A percentile compares a stretch with the other conserved stretches of the same genome.
These are phyloP conservation scores for Hyaena hyaena DNA, from an alignment of 2,113 vertebrate species.

Conservation along the genomic window DNA sequence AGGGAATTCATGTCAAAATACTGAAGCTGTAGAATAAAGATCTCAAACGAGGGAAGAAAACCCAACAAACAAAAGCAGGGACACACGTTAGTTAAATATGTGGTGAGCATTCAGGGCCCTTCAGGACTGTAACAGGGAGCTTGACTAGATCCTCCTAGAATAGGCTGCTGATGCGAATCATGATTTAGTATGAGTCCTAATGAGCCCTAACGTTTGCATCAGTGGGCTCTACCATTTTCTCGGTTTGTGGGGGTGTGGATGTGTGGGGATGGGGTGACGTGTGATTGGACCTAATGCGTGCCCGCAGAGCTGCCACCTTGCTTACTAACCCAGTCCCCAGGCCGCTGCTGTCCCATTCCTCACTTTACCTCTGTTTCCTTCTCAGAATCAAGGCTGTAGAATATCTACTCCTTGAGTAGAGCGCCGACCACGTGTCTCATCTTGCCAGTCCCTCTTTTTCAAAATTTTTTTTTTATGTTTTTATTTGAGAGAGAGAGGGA, in stretches of 20 bases:
- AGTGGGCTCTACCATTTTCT: background rate
- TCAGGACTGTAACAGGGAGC: background rate
- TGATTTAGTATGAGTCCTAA: background rate
- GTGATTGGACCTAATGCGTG: background rate
- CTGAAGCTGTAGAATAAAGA: too few species aligned
- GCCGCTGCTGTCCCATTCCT: background rate
- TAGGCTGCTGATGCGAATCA: background rate
- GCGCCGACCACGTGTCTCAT: background rate
- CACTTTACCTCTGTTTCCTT: constrained; percentile 3
- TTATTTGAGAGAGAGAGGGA: too few species aligned
- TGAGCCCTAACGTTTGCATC: background rate
- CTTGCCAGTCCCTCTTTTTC: background rate
- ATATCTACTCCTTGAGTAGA: background rate
- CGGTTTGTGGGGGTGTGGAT: background rate
- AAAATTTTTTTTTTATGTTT: too few species aligned
- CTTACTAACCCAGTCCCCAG: background rate
- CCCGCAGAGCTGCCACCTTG: background rate
- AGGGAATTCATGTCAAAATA: too few species aligned
- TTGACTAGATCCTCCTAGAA: background rate
- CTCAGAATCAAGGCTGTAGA: background rate
- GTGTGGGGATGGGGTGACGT: background rate
- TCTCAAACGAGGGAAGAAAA: too few species aligned
- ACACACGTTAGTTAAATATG: background rate
- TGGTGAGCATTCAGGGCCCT: background rate
- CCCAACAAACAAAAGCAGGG: background rate